phyloP scores from a whole-genome alignment of 1,140 invertebrate genomes.

The Plectrocnemia conspersa region DNA sequence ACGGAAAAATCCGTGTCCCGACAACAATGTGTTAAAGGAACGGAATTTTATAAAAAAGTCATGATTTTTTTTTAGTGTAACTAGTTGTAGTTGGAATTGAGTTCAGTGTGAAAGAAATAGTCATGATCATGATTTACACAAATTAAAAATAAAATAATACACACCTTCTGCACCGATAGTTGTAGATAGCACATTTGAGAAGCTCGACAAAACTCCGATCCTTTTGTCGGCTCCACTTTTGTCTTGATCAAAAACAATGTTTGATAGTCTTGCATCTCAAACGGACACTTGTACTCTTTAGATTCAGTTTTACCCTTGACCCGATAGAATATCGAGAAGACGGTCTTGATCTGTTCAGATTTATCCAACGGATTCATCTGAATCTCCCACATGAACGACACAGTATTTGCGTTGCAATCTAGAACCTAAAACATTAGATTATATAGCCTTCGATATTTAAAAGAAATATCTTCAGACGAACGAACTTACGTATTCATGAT shows the following conservation, averaged over 20 bases:
- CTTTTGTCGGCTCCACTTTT: constrained; percentile 73
- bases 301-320: constrained; percentile 49
- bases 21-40: no score
- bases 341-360: constrained; percentile 59
- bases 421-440: constrained; percentile 43
- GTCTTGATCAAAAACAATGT: constrained; percentile 81
- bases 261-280: constrained; percentile 57
- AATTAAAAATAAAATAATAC: constrained; percentile 1
- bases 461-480: no score
- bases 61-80: no score
- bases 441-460: no score
- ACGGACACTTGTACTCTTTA: constrained; percentile 52
- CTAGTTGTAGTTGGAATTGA: no score
- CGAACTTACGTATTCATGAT: constrained; percentile 31
- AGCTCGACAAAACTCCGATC: constrained; percentile 80
- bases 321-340: constrained; percentile 65
- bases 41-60: no score
- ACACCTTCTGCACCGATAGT: constrained; percentile 53
- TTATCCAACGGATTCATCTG: constrained; percentile 57
- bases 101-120: no score
- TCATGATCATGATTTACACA: constrained; percentile 2
- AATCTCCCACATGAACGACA: constrained; percentile 81
- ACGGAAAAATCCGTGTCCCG: no score
- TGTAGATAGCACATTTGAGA: constrained; percentile 83
- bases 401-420: constrained; percentile 60